Base-by-base conservation (phyloP, 2,888 invertebrate genomes). In the Hypolimnas misippus region DNA sequence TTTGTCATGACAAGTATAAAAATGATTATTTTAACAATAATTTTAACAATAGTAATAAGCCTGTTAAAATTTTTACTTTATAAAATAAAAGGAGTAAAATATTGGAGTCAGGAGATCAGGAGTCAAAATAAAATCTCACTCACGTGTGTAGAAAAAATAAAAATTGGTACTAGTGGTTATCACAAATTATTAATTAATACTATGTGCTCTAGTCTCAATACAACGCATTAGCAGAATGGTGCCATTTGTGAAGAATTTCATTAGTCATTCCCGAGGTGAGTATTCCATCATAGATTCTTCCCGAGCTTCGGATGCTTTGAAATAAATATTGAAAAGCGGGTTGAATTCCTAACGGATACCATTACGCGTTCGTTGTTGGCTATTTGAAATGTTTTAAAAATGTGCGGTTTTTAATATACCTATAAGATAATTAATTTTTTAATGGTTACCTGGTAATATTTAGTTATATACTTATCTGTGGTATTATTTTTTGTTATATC, bases 171-270 rank as follows among this genome's bases (percentile, higher is more conserved):
- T n/a, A n/a, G n/a, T n/a, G n/a, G n/a, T n/a, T n/a, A n/a, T n/a
- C n/a, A n/a, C n/a, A n/a, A n/a, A n/a, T n/a, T n/a, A n/a, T 42
- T 19, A 42, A 17, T 17, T 21, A 46, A 12, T 19, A 10, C 2
- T 2, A 1, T 5, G 12, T 46, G 12, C 17, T 46, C 21, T 31
- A 33, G 1, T 7, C 57, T 14, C 49, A 54, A 57, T 33, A 54
- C 17, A 52, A 72, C 76, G 77, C 79, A 79, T 82, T 82, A 80
- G 76, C 77, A 77, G 78, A 81, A 81, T 76, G 73, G 75, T 68
- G 73, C 77, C 78, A 79, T 83, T 82, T 79, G 79, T 67, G 75
- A 78, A 65, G 82, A 83, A 83, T 83, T 83, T 83, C 83, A 83
- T 83, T 83, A 83, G 79, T 80, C 76, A 83, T 81, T 78, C 79